phyloP scores from a whole-genome alignment of 2,113 vertebrate species.

The Hiodon alosoides region DNA sequence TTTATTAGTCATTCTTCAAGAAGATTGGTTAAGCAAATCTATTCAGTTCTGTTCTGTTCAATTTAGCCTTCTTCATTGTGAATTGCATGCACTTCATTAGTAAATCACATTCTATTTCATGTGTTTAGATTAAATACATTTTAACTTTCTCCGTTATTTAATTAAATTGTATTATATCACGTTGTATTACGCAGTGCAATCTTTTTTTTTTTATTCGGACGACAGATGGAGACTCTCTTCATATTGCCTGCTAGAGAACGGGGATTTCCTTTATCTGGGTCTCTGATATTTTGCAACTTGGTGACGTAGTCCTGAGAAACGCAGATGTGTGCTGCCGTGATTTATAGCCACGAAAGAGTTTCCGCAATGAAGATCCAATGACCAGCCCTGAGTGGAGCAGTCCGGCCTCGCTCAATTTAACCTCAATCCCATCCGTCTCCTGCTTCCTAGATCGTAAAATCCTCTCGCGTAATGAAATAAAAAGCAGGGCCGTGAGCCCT shows the following conservation, averaged over 20 bases:
- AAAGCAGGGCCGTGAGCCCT: constrained; percentile 51
- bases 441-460: constrained; percentile 43
- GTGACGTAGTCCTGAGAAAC: constrained; percentile 6
- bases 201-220: constrained; percentile 4
- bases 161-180: not conserved
- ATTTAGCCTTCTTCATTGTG: not conserved
- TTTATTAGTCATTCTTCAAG: not conserved
- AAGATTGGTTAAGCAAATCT: not conserved
- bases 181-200: not conserved
- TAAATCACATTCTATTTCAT: not conserved
- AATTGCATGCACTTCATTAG: not conserved
- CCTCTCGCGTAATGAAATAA: constrained; percentile 64
- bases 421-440: constrained; percentile 48
- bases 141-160: not conserved
- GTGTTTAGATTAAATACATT: constrained; percentile 5
- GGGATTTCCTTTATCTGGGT: constrained; percentile 8
- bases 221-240: not conserved
- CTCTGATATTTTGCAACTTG: not conserved
- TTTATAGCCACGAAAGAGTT: constrained; percentile 20
- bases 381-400: constrained; percentile 31
- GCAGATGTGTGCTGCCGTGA: not conserved
- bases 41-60: not conserved
- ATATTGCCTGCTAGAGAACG: not conserved
- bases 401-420: constrained; percentile 40
- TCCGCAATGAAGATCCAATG: constrained; percentile 45